Percentiles rank a stretch among this genome's conserved stretches.
These are phyloP conservation scores for Campopleginae sp. DNA, from an alignment of 2,888 invertebrate species.

Conservation along the genomic window DNA sequence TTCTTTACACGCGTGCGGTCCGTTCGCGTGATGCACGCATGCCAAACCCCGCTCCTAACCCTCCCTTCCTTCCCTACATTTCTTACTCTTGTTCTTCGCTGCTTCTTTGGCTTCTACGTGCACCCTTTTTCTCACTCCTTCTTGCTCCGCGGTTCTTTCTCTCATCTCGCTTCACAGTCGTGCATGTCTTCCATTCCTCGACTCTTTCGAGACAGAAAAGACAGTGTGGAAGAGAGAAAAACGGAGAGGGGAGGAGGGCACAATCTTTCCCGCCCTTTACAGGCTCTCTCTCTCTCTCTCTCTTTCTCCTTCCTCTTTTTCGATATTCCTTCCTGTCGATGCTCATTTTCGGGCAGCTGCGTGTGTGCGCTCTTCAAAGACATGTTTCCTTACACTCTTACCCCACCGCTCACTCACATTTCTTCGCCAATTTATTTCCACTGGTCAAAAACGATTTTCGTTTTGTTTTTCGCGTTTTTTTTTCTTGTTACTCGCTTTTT, in stretches of 20 bases:
- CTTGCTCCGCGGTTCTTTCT: constrained; percentile 21
- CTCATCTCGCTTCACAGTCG: constrained; percentile 38
- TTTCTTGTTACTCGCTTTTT: neutral
- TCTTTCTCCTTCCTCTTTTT: constrained; percentile 13
- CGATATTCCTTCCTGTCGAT: constrained; percentile 36
- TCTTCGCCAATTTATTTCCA: constrained; percentile 1
- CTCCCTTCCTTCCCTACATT: constrained; percentile 43
- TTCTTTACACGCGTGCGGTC: constrained; percentile 78
- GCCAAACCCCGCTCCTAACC: constrained; percentile 63
- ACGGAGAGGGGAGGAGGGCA: constrained; percentile 25
- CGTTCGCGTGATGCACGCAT: constrained; percentile 81
- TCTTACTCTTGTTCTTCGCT: constrained; percentile 33
- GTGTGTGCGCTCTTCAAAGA: constrained; percentile 32
- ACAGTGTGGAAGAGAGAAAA: neutral
- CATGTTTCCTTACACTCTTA: constrained; percentile 6
- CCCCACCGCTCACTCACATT: neutral
- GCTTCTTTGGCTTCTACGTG: constrained; percentile 31
- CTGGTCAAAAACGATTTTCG: neutral
- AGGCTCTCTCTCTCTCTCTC: constrained; percentile 33
- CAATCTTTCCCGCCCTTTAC: constrained; percentile 52
- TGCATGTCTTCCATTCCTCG: constrained; percentile 54
- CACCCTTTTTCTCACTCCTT: constrained; percentile 42
- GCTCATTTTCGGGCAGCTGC: constrained; percentile 59
- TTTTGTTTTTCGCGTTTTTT: neutral
- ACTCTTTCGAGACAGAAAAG: constrained; percentile 29